Evolutionary conservation across 2,113 vertebrate species (phyloP).

Genomic region (Blennius ocellaris): DNA sequence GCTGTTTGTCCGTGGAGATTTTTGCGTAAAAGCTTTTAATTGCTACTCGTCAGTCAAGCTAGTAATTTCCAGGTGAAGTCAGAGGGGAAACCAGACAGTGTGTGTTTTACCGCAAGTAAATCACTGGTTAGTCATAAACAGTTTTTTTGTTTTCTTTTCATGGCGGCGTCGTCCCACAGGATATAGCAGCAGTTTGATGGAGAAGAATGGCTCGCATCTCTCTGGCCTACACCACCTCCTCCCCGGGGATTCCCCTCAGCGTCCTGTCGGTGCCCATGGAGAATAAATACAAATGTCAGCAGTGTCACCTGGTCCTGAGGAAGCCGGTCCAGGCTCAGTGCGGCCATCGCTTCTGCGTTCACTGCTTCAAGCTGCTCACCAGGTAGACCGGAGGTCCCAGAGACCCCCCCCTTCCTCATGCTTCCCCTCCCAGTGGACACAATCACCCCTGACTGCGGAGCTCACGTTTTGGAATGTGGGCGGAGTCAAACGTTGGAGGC

Average conservation of each 20-base stretch:
- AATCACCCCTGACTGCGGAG: too few species aligned
- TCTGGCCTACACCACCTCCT: slow-evolving; percentile 82
- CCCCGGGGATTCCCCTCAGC: slow-evolving; percentile 89
- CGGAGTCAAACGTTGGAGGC: too few species aligned
- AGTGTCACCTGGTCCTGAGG: slow-evolving; percentile 90
- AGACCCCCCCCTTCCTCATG: slow-evolving; percentile 10
- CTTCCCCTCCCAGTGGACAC: slow-evolving; percentile 4
- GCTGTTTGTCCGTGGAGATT: background rate
- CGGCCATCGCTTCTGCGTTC: slow-evolving; percentile 93
- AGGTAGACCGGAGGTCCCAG: slow-evolving; percentile 81
- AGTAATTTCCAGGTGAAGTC: too few species aligned
- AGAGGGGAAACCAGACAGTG: too few species aligned
- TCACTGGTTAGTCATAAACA: too few species aligned
- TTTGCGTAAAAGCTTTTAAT: too few species aligned
- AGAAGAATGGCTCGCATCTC: slow-evolving; percentile 79
- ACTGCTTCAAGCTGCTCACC: slow-evolving; percentile 89
- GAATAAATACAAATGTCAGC: slow-evolving; percentile 93
- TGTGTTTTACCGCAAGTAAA: too few species aligned
- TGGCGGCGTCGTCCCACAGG: slow-evolving; percentile 49
- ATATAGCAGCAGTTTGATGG: slow-evolving; percentile 65
- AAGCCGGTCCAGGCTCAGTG: slow-evolving; percentile 94
- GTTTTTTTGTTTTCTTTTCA: background rate
- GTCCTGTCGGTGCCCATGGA: slow-evolving; percentile 91
- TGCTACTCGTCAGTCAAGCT: too few species aligned
- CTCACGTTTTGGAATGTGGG: too few species aligned